Conservation (phyloP, 1,140 invertebrate species). For the Tetragonula clypearis region DNA sequence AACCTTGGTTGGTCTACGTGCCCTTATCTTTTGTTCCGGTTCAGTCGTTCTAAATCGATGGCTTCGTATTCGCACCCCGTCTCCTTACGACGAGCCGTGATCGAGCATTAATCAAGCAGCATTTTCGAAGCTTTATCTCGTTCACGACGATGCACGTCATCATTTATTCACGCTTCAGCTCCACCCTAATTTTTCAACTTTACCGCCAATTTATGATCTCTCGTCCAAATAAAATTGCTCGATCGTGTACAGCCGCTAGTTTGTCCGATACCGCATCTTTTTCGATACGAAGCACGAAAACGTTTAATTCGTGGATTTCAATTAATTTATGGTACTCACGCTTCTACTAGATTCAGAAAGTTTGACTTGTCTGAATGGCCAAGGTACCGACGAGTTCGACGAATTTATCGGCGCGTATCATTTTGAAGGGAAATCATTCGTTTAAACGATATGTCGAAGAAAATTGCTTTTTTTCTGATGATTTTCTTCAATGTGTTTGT, state of each 20-base stretch:
- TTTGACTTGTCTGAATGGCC: too few relatives aligned
- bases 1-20: not conserved
- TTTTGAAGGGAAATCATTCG: too few relatives aligned
- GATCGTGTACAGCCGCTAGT: not conserved
- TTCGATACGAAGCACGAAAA: too few relatives aligned
- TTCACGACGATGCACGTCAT: slow-evolving; percentile 13
- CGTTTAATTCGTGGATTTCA: too few relatives aligned
- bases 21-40: slow-evolving; percentile 62
- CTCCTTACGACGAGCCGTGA: slow-evolving; percentile 16
- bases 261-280: not conserved
- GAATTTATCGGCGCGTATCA: too few relatives aligned
- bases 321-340: too few relatives aligned
- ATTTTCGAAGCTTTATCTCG: slow-evolving; percentile 30
- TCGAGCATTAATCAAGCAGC: slow-evolving; percentile 35
- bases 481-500: too few relatives aligned
- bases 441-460: too few relatives aligned
- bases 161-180: slow-evolving; percentile 33
- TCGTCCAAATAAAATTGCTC: slow-evolving; percentile 1
- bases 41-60: slow-evolving; percentile 55
- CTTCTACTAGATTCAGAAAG: too few relatives aligned
- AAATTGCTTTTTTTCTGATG: too few relatives aligned
- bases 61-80: not conserved
- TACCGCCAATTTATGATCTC: slow-evolving; percentile 27
- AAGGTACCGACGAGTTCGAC: too few relatives aligned
- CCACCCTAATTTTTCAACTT: slow-evolving; percentile 44